A percentile compares a stretch with the other conserved stretches of the same genome.
Conservation (phyloP, 1,140 invertebrate genomes). For the Nixonia krombeini region DNA sequence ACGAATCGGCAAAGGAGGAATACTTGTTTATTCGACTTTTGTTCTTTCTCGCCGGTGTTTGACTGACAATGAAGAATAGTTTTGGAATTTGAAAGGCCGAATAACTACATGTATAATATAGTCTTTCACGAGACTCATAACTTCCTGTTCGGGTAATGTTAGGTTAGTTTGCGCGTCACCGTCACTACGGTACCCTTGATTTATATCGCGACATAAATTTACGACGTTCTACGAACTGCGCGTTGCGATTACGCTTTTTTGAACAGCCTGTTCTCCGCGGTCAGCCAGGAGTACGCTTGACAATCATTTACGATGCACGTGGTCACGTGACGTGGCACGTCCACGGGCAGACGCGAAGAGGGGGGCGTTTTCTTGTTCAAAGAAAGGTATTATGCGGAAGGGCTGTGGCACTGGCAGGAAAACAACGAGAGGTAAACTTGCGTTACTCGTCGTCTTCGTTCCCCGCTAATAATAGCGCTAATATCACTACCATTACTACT, state of each 20-base stretch:
- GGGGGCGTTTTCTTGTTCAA: too few relatives aligned
- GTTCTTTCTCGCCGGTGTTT: too few relatives aligned
- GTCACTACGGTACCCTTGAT: slow-evolving; percentile 40
- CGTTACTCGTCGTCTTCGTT: too few relatives aligned
- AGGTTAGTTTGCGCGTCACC: slow-evolving; percentile 48
- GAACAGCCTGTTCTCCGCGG: slow-evolving; percentile 9
- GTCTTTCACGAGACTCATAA: slow-evolving; percentile 27
- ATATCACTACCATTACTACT: too few relatives aligned
- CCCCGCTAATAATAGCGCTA: too few relatives aligned
- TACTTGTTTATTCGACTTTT: too few relatives aligned
- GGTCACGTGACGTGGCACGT: neutral
- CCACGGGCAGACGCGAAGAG: too few relatives aligned
- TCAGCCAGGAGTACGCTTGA: slow-evolving; percentile 9
- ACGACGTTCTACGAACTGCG: slow-evolving; percentile 36
- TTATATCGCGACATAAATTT: slow-evolving; percentile 51
- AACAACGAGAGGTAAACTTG: too few relatives aligned
- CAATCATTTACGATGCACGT: slow-evolving; percentile 21
- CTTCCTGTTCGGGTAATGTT: slow-evolving; percentile 47
- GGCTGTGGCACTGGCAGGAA: too few relatives aligned
- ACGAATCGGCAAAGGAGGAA: too few relatives aligned
- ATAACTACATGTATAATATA: neutral
- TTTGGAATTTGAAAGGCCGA: slow-evolving; percentile 1
- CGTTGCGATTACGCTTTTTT: slow-evolving; percentile 40
- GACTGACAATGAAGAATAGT: slow-evolving; percentile 1
- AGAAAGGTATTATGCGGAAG: too few relatives aligned